Evolutionary conservation across 2,888 invertebrate genomes (phyloP), one percentile per base, ranked within the genome.

Genomic region (Gari tellinella): DNA sequence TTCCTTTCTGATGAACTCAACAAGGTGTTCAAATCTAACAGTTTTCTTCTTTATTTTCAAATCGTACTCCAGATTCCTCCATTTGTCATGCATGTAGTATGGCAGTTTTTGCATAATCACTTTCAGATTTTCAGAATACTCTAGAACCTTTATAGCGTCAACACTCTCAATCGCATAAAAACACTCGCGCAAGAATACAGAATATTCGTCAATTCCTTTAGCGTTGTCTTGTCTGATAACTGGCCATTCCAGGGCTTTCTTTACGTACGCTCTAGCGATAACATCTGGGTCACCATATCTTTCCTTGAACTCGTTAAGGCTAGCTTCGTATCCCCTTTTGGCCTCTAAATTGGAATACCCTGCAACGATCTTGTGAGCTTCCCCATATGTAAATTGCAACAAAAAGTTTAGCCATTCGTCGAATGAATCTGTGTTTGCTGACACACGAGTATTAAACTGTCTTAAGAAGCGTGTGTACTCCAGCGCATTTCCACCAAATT

Each of bases 101-200:
- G 73, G 73, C 41, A 73, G 37, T 23, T 69, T 73, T 21, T 41
- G n/a, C 4, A 73, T 51, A 2, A 77, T 15, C 4, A 23, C 40
- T 40, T 61, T 61, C 14, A 78, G 21, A 26, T 77, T 73, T 46
- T 77, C 73, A 17, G 68, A 51, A 38, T 73, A 73, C 19, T 77
- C 77, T n/a, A 77, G 46, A 0, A 69, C 57, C 45, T 21, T 41
- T 7, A 41, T 40, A 14, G 63, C 48, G 12, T 57, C 55, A 5
- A 73, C 43, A 14, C 48, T 49, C 19, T 62, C 49, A 5, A 70
- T 48, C 2, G 74, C 74, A 41, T 41, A 62, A 19, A 45, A 40
- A 41, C 65, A 75, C 31, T 74, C 74, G 19, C 23, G n/a, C 4
- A 75, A 31, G 31, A 75, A 75, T 19, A 75, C 56, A 0, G 49